Conservation (phyloP, 2,888 invertebrate genomes). For the Orthosia gracilis region DNA sequence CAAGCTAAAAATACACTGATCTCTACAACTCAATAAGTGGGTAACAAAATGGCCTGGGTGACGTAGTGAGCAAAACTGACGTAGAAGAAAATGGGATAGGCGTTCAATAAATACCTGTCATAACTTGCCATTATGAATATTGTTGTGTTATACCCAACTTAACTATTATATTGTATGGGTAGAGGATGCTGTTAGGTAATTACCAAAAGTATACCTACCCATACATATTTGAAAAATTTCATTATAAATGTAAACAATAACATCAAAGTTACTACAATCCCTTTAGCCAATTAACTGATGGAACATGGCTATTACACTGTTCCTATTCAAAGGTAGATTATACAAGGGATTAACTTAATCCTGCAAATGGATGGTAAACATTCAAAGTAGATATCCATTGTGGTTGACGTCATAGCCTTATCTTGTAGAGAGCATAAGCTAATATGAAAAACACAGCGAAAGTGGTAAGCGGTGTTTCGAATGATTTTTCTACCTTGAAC, state of each 20-base stretch:
- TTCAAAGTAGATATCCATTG: neutral
- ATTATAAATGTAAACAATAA: neutral
- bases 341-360: constrained; percentile 47
- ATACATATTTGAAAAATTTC: neutral
- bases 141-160: too few relatives aligned
- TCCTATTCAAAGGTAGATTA: neutral
- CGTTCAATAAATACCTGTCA: neutral
- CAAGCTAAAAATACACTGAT: too few relatives aligned
- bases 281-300: constrained; percentile 21
- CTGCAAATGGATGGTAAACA: constrained; percentile 41
- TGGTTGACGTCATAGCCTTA: constrained; percentile 49
- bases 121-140: too few relatives aligned
- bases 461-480: neutral
- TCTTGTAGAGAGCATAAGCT: constrained; percentile 12
- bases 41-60: too few relatives aligned
- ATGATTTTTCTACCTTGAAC: neutral
- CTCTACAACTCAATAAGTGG: too few relatives aligned
- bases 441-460: neutral
- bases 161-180: too few relatives aligned
- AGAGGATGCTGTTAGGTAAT: neutral
- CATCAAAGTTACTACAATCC: neutral
- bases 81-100: neutral
- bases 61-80: neutral
- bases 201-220: too few relatives aligned
- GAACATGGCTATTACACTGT: neutral